Base-by-base conservation (phyloP, 2,797 vertebrate genomes). In the Arremon brunneinucha region DNA sequence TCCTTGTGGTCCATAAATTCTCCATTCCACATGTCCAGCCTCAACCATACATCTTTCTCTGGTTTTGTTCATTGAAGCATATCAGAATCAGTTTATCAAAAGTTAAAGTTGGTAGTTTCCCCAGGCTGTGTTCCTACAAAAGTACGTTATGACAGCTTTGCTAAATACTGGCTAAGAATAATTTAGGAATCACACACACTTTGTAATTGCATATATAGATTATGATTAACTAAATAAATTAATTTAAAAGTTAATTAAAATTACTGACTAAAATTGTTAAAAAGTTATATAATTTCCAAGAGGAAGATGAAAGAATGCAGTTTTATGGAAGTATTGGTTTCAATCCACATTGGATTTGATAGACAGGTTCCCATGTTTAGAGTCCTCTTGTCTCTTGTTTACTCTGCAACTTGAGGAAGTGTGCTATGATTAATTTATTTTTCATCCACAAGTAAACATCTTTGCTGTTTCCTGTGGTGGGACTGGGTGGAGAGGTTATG, bases 281-380 rank as follows among this genome's bases (percentile, higher is more conserved):
- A 28, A 39, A 69, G 17, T 53, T 39, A 6, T 3, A 18, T 26
- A 0, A 0, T 39, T 69, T 53, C 47, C 34, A 62, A 53, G 39
- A 34, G 20, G 57, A 69, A 57, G 43, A 60, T 34, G 32, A 76
- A 77, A 62, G 39, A 70, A 55, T 41, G 8, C 1, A 11, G 10
- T 44, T 93, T 57, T 55, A n/a, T 55, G 16, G 5, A 74, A 70
- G 19, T 47, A 24, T 69, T 80, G 4, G 8, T 85, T 87, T 72
- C 60, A 52, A 0, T 67, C 52, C 24, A 7, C 27, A n/a, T 83
- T 52, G 57, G 22, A 79, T 79, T 49, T 79, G 49, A 64, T 35
- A 71, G 50, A 2, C 15, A 8, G 20, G 12, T 53, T 46, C 34
- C 67, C 4, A 2, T 57, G 14, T 77, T 72, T 74, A 37, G 41